These are phyloP conservation scores for Temnothorax longispinosus DNA, from an alignment of 1,140 invertebrate species.

Conservation along the genomic window DNA sequence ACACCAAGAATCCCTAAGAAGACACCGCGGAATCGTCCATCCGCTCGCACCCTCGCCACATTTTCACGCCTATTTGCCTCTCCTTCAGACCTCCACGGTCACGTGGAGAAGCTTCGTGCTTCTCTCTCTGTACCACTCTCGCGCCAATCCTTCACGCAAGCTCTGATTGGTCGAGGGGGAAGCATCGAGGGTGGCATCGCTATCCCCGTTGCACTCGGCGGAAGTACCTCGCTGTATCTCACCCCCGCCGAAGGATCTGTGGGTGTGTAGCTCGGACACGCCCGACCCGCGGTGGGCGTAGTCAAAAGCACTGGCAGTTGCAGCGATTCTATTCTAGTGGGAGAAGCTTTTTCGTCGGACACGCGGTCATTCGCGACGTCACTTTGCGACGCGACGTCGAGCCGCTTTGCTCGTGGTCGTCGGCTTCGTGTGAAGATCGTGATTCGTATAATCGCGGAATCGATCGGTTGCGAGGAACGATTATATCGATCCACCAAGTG, in stretches of 20 bases:
- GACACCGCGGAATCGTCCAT: constrained; percentile 44
- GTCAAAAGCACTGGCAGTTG: constrained; percentile 62
- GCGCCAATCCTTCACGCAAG: constrained; percentile 8
- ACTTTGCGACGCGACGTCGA: constrained; percentile 77
- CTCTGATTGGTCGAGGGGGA: constrained; percentile 53
- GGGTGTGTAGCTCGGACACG: constrained; percentile 69
- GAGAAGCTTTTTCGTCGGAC: constrained; percentile 74
- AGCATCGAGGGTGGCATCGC: constrained; percentile 38
- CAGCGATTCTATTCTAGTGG: constrained; percentile 67
- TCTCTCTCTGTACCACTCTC: constrained; percentile 47
- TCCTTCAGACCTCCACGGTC: constrained; percentile 49
- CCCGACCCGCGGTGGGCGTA: constrained; percentile 67
- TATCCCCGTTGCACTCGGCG: constrained; percentile 5
- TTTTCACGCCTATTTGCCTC: constrained; percentile 52
- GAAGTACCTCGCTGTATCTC: background rate
- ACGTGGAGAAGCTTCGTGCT: constrained; percentile 38
- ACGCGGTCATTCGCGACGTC: constrained; percentile 76
- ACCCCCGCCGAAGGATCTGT: constrained; percentile 60
- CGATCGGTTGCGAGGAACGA: constrained; percentile 43
- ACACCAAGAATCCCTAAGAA: constrained; percentile 57
- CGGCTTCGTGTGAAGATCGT: constrained; percentile 28
- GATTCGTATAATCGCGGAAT: constrained; percentile 27
- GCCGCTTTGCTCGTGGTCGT: constrained; percentile 68
- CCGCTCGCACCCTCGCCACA: constrained; percentile 49
- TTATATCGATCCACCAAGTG: constrained; percentile 22